These are phyloP conservation scores for Mythimna vitellina DNA, from an alignment of 2,888 invertebrate species.

Conservation along the genomic window DNA sequence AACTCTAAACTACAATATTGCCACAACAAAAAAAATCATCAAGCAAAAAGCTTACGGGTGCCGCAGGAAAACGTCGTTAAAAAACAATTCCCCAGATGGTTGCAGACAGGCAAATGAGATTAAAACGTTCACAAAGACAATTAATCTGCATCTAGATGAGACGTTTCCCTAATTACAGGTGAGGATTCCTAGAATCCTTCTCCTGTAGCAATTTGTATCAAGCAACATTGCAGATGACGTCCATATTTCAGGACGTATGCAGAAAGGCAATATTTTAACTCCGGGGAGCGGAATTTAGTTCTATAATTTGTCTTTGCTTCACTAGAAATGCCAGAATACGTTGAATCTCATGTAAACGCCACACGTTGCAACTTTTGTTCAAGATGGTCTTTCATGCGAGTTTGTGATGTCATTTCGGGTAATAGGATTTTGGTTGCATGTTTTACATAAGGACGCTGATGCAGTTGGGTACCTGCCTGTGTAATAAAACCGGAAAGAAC, in stretches of 20 bases:
- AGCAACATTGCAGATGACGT: constrained; percentile 69
- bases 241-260: constrained; percentile 72
- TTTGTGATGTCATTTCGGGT: constrained; percentile 40
- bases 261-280: constrained; percentile 71
- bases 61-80: constrained; percentile 32
- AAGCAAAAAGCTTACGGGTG: neutral
- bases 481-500: neutral
- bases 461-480: neutral
- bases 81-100: constrained; percentile 32
- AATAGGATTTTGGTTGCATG: constrained; percentile 39
- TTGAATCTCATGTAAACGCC: constrained; percentile 55
- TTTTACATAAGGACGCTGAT: constrained; percentile 12
- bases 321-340: constrained; percentile 64
- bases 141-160: constrained; percentile 47
- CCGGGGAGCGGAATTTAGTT: constrained; percentile 68
- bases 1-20: neutral
- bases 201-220: constrained; percentile 64
- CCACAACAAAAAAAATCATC: neutral
- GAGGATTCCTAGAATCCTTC: constrained; percentile 49
- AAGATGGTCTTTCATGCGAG: constrained; percentile 44
- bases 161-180: constrained; percentile 51
- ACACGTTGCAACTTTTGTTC: constrained; percentile 47
- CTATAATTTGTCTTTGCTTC: constrained; percentile 72
- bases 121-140: constrained; percentile 50
- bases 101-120: constrained; percentile 42